phyloP scores from a whole-genome alignment of 2,113 vertebrate genomes.

The Pogonocichla stellata region DNA sequence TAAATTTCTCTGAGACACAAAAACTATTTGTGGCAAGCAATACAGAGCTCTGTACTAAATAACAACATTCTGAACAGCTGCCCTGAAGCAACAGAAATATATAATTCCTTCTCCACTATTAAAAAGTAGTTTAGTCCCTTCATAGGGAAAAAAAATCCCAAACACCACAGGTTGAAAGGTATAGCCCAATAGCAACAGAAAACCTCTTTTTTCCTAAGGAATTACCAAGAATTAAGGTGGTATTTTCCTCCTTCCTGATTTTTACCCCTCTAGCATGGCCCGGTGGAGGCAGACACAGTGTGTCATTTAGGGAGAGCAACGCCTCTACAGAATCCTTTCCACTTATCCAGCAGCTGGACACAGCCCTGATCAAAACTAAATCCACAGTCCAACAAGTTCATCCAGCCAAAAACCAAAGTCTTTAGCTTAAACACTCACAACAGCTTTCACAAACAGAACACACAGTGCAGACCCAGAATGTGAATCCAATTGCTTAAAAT shows the following conservation, averaged over 20 bases:
- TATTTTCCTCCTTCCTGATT: background rate
- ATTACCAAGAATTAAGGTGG: background rate
- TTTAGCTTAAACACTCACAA: background rate
- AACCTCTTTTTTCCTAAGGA: background rate
- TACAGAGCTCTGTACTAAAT: background rate
- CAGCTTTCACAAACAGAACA: background rate
- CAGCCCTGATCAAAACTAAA: background rate
- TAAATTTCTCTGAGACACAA: background rate
- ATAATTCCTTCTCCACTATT: background rate
- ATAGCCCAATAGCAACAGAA: background rate
- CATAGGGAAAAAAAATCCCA: background rate
- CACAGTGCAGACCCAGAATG: background rate
- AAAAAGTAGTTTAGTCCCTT: slow-evolving; percentile 7
- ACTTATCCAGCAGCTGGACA: slow-evolving; percentile 19
- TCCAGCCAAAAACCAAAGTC: background rate
- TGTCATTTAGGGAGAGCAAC: background rate
- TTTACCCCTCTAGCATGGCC: background rate
- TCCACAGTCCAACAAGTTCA: background rate
- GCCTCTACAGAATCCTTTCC: background rate
- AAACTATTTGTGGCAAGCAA: background rate
- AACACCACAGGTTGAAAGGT: background rate
- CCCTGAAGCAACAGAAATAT: background rate
- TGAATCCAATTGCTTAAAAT: background rate
- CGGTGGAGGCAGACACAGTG: background rate
- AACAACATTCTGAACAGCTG: background rate